Evolutionary conservation across 1,140 invertebrate species (phyloP).

Genomic region (Ostrea denselamellosa): DNA sequence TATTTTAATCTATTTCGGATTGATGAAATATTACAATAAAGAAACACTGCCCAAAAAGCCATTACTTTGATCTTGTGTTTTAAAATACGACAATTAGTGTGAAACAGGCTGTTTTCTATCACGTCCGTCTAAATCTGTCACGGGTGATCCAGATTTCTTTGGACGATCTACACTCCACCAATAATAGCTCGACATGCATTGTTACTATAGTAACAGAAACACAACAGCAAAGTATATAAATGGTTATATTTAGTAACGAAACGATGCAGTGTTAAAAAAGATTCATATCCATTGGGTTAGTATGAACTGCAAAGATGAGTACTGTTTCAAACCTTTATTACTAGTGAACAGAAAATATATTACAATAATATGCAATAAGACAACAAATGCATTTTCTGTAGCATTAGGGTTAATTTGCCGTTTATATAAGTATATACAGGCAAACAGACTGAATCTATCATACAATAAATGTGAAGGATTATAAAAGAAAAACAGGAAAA

Average conservation of each 20-base stretch:
- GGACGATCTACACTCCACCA: slow-evolving; percentile 30
- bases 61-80: too few relatives aligned
- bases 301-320: slow-evolving; percentile 34
- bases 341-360: slow-evolving; percentile 38
- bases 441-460: slow-evolving; percentile 7
- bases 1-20: too few relatives aligned
- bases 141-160: slow-evolving; percentile 22
- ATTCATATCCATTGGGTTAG: slow-evolving; percentile 21
- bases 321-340: slow-evolving; percentile 28
- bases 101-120: neutral
- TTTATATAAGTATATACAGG: slow-evolving; percentile 2
- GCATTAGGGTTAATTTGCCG: slow-evolving; percentile 14
- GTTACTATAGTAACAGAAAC: slow-evolving; percentile 36
- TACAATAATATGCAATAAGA: slow-evolving; percentile 38
- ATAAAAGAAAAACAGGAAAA: slow-evolving; percentile 5
- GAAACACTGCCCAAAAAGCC: too few relatives aligned
- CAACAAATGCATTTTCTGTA: slow-evolving; percentile 33
- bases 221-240: slow-evolving; percentile 40
- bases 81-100: too few relatives aligned
- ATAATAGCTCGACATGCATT: slow-evolving; percentile 20
- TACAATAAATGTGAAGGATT: slow-evolving; percentile 14
- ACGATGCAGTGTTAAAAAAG: slow-evolving; percentile 37
- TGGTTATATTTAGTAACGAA: slow-evolving; percentile 39
- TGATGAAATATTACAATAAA: too few relatives aligned
- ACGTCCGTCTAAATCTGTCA: slow-evolving; percentile 12